Evolutionary conservation across 2,797 vertebrate genomes (phyloP), one percentile per base, ranked within the genome.

Genomic region (Characodon lateralis): DNA sequence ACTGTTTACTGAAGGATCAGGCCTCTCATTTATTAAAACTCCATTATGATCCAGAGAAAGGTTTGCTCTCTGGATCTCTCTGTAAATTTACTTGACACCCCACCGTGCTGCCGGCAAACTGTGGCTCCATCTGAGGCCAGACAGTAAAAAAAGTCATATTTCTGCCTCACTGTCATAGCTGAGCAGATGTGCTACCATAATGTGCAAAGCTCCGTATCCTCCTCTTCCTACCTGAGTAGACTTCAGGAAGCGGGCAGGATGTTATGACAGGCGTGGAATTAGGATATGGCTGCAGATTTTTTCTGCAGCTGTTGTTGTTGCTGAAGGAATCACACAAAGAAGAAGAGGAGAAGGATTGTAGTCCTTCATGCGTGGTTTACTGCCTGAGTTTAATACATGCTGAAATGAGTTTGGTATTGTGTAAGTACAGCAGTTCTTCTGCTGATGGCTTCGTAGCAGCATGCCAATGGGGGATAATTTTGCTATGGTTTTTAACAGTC

Each of bases 351-450:
- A 78, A 82, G n/a, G 73, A 84, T 35, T 78, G 80, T 77, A 26
- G 71, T 75, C 73, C 70, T 72, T 81, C 89, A 90, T 82, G 89
- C 86, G 48, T 83, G 88, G 84, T 90, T 91, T 87, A 88, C 77
- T 71, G 85, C 85, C 82, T 84, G 90, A 88, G 71, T 91, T 83
- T 85, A 89, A 90, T 81, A 26, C 78, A 48, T 31, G 77, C 78
- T 83, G 90, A 88, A 89, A 83, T 87, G 82, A 88, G 83, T 63
- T 76, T 28, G 48, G 72, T 78, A 50, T 73, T 87, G 86, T 90
- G 87, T 90, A 89, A 87, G 85, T 88, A 88, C 91, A 89, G 89
- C 85, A 35, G 61, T 87, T 88, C 78, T 75, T 81, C 74, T 81
- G 86, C 83, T 89, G 79, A 91, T 89, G 86, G 86, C 73, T 84